Conservation (phyloP, 1,140 invertebrate genomes). For the Lerema accius region DNA sequence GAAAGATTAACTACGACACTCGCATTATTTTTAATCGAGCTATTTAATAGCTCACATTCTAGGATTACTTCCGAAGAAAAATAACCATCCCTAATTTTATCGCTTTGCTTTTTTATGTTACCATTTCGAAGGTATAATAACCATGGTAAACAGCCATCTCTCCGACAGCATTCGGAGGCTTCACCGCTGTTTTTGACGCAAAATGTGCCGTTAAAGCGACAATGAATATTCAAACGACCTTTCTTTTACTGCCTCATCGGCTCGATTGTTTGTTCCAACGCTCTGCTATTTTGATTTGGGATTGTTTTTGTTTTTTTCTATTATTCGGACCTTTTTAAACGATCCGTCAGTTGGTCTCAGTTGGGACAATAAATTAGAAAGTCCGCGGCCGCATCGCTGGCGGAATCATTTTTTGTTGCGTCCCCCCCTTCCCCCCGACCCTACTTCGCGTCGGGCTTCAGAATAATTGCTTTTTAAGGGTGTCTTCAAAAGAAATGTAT, state of each 20-base stretch:
- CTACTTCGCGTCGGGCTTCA: too few species aligned
- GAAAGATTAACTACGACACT: too few species aligned
- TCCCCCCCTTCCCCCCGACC: slow-evolving; percentile 61
- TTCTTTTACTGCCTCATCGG: slow-evolving; percentile 39
- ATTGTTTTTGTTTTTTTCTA: slow-evolving; percentile 44
- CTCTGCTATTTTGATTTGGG: slow-evolving; percentile 54
- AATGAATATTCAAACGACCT: slow-evolving; percentile 36
- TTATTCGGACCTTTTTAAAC: slow-evolving; percentile 35
- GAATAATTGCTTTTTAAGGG: slow-evolving; percentile 44
- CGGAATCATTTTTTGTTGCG: slow-evolving; percentile 47
- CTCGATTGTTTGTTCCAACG: slow-evolving; percentile 13
- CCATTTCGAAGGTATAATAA: too few species aligned
- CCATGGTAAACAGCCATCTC: too few species aligned
- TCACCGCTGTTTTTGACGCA: neutral
- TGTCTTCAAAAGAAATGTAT: too few species aligned
- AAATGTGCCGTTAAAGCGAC: neutral
- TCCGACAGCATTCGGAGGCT: too few species aligned
- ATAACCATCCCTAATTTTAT: too few species aligned
- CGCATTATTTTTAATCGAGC: too few species aligned
- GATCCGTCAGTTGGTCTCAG: slow-evolving; percentile 33
- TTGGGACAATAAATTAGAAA: slow-evolving; percentile 70
- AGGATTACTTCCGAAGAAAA: too few species aligned
- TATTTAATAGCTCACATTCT: too few species aligned
- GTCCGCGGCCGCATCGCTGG: slow-evolving; percentile 45
- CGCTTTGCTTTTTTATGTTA: too few species aligned